These are phyloP conservation scores for Pygathrix nemaeus DNA, from an alignment of 2,113 vertebrate genomes.

Conservation along the genomic window DNA sequence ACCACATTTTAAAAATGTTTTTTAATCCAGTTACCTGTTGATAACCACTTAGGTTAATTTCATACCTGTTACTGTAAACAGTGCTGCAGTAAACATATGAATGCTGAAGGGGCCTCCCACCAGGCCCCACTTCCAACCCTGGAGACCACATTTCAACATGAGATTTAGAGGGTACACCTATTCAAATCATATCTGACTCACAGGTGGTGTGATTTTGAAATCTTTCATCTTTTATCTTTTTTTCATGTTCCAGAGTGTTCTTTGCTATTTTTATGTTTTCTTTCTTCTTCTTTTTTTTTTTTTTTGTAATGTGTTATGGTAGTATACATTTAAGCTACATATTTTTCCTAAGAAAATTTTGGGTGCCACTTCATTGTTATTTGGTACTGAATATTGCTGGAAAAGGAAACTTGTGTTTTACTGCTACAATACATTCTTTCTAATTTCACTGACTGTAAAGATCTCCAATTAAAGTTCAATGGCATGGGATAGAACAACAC, in stretches of 20 bases:
- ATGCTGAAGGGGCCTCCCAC: no score
- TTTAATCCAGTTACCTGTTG: no score
- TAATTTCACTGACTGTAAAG: neutral
- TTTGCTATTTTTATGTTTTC: neutral
- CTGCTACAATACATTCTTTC: neutral
- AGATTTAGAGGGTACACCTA: no score
- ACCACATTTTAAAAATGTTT: no score
- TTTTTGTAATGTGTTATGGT: neutral
- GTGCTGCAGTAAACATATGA: no score
- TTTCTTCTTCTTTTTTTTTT: no score
- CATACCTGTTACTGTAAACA: no score
- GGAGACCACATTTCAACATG: no score
- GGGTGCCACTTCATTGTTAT: neutral
- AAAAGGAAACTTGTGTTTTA: neutral
- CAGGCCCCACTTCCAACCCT: no score
- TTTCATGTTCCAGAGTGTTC: neutral
- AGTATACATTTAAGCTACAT: neutral
- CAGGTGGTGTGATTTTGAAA: neutral
- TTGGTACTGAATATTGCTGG: neutral
- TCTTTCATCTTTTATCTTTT: neutral
- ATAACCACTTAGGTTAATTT: no score
- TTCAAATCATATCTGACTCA: no score
- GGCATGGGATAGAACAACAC: neutral
- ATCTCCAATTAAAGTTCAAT: neutral
- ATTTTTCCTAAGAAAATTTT: neutral